These are phyloP conservation scores for Dryobotodes eremita DNA, from an alignment of 2,888 invertebrate species.

Conservation along the genomic window DNA sequence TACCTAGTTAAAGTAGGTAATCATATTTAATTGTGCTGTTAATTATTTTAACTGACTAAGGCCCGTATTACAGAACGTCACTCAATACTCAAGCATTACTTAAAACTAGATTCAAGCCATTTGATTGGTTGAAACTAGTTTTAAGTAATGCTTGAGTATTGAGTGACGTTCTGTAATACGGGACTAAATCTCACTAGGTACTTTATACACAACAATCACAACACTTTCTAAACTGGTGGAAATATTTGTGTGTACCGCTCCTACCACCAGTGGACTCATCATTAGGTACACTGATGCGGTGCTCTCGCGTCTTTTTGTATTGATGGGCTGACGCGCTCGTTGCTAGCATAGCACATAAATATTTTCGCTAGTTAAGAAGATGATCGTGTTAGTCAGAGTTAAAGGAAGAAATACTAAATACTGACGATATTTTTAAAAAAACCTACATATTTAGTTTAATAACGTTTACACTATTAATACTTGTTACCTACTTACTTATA, in stretches of 20 bases:
- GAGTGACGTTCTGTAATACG: too few relatives aligned
- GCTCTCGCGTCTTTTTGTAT: not conserved
- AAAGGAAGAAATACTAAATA: not conserved
- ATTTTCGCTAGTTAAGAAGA: constrained; percentile 5
- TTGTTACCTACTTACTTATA: not conserved
- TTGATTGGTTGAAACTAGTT: too few relatives aligned
- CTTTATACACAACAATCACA: constrained; percentile 12
- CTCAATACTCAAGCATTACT: too few relatives aligned
- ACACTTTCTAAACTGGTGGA: not conserved
- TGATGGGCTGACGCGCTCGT: not conserved
- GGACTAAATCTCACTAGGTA: not conserved
- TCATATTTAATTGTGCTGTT: constrained; percentile 9
- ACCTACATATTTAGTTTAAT: not conserved
- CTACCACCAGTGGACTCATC: too few relatives aligned
- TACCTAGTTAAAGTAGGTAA: constrained; percentile 1
- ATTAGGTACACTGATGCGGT: not conserved
- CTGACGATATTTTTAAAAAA: not conserved
- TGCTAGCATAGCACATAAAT: constrained; percentile 10
- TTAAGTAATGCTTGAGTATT: too few relatives aligned
- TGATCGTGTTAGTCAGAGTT: not conserved
- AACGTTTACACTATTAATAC: constrained; percentile 8
- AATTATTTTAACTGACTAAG: not conserved
- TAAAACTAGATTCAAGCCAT: too few relatives aligned
- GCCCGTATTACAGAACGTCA: too few relatives aligned
- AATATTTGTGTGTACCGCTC: constrained; percentile 13